Percentiles rank a stretch among this genome's conserved stretches.
Conservation (phyloP, 2,113 vertebrate species). For the Leucoraja erinaceus region DNA sequence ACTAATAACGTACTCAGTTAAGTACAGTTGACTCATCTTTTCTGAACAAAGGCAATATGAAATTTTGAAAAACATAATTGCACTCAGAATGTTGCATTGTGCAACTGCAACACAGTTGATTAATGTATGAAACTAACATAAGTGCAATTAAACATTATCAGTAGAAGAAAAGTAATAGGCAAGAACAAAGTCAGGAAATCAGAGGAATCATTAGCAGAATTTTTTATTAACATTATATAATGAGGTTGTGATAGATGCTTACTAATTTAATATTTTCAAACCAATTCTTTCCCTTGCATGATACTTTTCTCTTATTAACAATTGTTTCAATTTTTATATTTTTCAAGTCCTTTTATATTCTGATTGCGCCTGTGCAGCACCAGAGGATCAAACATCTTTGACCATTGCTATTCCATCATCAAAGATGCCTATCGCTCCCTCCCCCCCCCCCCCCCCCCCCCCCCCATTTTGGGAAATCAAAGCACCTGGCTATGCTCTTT, state of each 20-base stretch:
- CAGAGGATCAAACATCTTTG: no score
- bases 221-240: background rate
- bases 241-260: background rate
- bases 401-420: no score
- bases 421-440: no score
- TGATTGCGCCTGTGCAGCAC: background rate
- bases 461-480: no score
- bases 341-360: background rate
- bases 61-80: constrained; percentile 6
- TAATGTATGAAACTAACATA: background rate
- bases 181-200: constrained; percentile 9
- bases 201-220: background rate
- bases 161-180: background rate
- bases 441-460: no score
- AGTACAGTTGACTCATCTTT: background rate
- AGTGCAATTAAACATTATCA: background rate
- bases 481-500: no score
- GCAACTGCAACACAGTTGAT: background rate
- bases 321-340: background rate
- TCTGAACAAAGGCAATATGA: background rate
- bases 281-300: background rate
- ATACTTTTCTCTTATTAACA: background rate
- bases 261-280: background rate
- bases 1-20: background rate
- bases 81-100: background rate